Conservation (phyloP, 2,888 invertebrate genomes). For the Neuroscelio doddi region DNA sequence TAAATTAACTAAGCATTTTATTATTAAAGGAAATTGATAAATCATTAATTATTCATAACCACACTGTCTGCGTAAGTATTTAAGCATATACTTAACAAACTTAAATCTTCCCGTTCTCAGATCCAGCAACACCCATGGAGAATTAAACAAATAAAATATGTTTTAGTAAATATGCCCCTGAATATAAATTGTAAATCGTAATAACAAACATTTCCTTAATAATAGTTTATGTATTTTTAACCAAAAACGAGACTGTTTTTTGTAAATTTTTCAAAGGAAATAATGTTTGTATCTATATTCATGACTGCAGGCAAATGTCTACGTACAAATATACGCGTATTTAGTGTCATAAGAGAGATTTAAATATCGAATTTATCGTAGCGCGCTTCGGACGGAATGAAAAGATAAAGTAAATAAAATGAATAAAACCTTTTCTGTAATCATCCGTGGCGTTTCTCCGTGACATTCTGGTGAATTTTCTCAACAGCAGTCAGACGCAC, state of each 20-base stretch:
- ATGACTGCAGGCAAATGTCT: not conserved
- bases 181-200: conserved; percentile 9
- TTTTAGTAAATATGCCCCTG: no score
- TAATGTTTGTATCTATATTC: not conserved
- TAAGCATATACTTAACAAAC: no score
- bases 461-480: conserved; percentile 22
- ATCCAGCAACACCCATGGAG: no score
- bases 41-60: no score
- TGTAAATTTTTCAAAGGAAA: conserved; percentile 1
- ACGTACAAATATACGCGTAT: not conserved
- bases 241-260: no score
- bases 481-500: not conserved
- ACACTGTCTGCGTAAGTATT: no score
- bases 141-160: not conserved
- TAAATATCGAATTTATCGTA: not conserved
- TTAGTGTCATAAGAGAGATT: not conserved
- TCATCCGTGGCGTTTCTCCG: conserved; percentile 51
- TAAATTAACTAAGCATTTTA: no score
- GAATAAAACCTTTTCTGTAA: conserved; percentile 69
- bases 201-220: no score
- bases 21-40: no score
- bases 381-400: not conserved
- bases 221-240: no score
- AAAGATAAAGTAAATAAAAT: conserved; percentile 45
- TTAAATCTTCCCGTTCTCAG: no score